Evolutionary conservation across 2,888 invertebrate species (phyloP).

Genomic region (Machimus rusticus): DNA sequence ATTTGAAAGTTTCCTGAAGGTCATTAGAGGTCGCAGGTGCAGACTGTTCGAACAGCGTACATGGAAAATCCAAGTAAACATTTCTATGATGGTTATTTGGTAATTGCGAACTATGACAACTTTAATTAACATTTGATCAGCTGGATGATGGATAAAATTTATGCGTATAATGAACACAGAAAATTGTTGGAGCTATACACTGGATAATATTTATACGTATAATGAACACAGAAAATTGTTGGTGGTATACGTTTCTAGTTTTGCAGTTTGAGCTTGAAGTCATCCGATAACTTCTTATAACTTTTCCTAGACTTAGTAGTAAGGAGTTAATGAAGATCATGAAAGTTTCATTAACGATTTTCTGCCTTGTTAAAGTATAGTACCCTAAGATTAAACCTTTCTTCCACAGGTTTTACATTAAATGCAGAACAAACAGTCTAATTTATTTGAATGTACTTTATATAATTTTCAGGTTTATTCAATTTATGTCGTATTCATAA

Average conservation of each 20-base stretch:
- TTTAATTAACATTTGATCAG: neutral
- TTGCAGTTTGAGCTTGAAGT: neutral
- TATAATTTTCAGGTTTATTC: neutral
- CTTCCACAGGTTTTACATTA: neutral
- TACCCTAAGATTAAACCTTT: neutral
- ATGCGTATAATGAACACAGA: neutral
- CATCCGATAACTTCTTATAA: no score
- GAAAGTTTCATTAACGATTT: neutral
- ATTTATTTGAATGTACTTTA: neutral
- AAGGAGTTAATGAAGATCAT: neutral
- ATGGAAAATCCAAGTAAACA: neutral
- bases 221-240: neutral
- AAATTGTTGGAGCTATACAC: neutral
- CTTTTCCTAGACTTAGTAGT: neutral
- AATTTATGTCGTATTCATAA: neutral
- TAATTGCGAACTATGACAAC: neutral
- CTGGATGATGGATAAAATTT: neutral
- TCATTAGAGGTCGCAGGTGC: neutral
- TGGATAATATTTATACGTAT: neutral
- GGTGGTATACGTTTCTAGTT: neutral
- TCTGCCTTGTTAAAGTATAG: neutral
- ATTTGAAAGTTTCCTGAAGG: neutral
- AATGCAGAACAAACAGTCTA: neutral
- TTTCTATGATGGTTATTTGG: neutral
- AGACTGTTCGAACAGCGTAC: neutral